Percentiles rank a stretch among this genome's conserved stretches.
phyloP scores from a whole-genome alignment of 2,797 vertebrate genomes.

The Rhabdophis nuchalis region DNA sequence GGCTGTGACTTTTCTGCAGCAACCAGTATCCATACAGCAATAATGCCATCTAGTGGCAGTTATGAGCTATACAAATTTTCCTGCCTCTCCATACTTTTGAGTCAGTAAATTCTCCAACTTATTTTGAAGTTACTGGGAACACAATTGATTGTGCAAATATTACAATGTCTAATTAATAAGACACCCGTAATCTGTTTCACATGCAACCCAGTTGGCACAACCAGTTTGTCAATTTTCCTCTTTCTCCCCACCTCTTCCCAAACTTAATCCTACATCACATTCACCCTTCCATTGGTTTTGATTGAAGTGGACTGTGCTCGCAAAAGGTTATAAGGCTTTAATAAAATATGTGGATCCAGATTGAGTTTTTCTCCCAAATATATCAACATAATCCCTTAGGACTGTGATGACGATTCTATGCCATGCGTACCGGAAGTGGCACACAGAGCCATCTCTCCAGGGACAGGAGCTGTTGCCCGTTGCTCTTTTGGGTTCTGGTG shows the following conservation, averaged over 20 bases:
- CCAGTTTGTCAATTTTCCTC: neutral
- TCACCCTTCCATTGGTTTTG: neutral
- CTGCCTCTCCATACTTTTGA: neutral
- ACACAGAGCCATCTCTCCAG: too few relatives aligned
- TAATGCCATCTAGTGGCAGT: conserved; percentile 25
- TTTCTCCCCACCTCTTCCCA: neutral
- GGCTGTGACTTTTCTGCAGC: neutral
- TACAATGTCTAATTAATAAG: neutral
- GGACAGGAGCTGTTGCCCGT: too few relatives aligned
- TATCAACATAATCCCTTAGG: neutral
- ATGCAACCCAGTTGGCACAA: neutral
- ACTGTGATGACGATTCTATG: too few relatives aligned
- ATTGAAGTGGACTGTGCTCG: neutral
- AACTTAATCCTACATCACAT: neutral
- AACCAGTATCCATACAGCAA: neutral
- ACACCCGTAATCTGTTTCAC: neutral
- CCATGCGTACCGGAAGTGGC: too few relatives aligned
- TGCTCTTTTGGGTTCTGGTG: too few relatives aligned
- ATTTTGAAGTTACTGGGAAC: neutral
- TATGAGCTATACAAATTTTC: neutral
- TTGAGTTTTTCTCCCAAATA: neutral
- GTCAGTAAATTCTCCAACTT: neutral
- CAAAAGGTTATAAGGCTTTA: neutral
- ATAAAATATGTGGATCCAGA: neutral
- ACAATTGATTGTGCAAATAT: neutral